Base-by-base conservation (phyloP, 2,888 invertebrate species). In the Euclidia mi region DNA sequence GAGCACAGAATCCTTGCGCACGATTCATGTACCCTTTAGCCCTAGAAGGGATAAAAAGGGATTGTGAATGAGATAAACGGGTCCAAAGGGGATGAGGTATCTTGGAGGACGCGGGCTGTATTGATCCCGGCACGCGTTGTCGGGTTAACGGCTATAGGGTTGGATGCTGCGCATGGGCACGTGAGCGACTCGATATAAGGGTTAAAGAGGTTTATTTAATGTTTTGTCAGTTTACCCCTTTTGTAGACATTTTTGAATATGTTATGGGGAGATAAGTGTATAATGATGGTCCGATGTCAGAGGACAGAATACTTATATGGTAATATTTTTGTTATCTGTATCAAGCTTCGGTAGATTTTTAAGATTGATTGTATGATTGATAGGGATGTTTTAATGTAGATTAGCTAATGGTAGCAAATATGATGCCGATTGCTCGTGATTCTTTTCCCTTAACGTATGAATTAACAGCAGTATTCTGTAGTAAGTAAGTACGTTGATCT, bases 1-100 rank as follows among this genome's bases (percentile, higher is more conserved):
- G 92, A 87, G 78, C 81, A 88, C 92, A 92, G 92, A 92, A 90
- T 93, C 92, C 87, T 79, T 90, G 90, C 89, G 89, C 89, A 90
- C 84, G 90, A 90, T 91, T 90, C 88, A 80, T 83, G 79, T 86
- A 89, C 89, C 89, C 90, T 91, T 90, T 89, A 83, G 81, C 84
- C 85, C 74, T 75, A 76, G 83, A 87, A 85, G 87, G 89, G 89
- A 88, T 89, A 85, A 84, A 79, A 85, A 87, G 87, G 88, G 88
- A 88, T 89, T 87, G 85, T 70, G 76, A 66, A 73, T 57, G 81
- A 89, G 92, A 91, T 90, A 87, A 89, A 89, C 79, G 81, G 80
- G 73, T 70, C 82, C 79, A 85, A 85, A 83, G 62, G 66, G 80
- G 85, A 61, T 61, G 78, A 71, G 65, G 78, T 61, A 79, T 85